Evolutionary conservation across 1,140 invertebrate species (phyloP).

Genomic region (Drosophila willistoni): DNA sequence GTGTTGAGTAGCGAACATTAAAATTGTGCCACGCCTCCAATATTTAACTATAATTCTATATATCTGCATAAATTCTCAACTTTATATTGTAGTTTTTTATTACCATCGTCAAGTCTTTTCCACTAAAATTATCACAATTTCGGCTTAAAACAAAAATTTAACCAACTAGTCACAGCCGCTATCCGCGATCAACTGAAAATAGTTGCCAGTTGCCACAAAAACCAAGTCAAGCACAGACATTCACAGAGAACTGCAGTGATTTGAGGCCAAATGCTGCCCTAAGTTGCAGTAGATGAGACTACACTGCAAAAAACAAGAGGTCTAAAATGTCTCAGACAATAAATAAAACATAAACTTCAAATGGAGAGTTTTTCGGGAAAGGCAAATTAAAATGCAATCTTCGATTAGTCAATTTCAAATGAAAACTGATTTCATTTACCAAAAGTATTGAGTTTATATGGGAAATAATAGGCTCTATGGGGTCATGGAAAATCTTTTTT

Average conservation of each 20-base stretch:
- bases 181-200: slow-evolving; percentile 58
- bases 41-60: slow-evolving; percentile 20
- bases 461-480: no score
- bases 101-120: neutral
- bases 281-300: slow-evolving; percentile 29
- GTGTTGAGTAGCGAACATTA: slow-evolving; percentile 26
- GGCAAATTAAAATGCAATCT: no score
- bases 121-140: neutral
- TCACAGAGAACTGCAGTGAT: neutral
- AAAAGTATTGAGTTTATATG: no score
- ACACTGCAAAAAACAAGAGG: neutral
- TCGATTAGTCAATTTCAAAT: no score
- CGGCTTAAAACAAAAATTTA: neutral
- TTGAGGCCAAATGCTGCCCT: slow-evolving; percentile 28
- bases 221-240: slow-evolving; percentile 13
- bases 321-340: neutral
- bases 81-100: slow-evolving; percentile 7
- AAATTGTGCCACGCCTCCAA: slow-evolving; percentile 30
- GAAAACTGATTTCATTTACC: no score
- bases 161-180: slow-evolving; percentile 55
- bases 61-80: neutral
- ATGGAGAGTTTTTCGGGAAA: no score
- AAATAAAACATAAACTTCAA: no score
- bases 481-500: no score
- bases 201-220: slow-evolving; percentile 31